phyloP scores from a whole-genome alignment of 2,113 vertebrate species.

The Phoenicopterus ruber region DNA sequence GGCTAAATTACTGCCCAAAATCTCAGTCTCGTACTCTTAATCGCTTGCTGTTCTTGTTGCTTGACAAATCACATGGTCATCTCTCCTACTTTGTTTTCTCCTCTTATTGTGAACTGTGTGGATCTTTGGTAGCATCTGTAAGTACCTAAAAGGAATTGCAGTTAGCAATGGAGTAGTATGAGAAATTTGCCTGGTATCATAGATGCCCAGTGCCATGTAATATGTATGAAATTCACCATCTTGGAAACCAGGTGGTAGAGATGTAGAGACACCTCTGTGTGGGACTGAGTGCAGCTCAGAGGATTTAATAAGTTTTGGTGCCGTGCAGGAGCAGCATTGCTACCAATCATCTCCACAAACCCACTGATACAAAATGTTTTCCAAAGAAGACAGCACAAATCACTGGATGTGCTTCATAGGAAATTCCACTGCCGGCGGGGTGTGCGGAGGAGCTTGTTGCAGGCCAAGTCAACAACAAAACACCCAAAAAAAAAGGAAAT shows the following conservation, averaged over 20 bases:
- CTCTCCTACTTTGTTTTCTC: background rate
- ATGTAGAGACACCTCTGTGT: background rate
- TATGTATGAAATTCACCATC: background rate
- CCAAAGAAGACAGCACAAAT: background rate
- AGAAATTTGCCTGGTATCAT: background rate
- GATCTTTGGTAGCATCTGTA: background rate
- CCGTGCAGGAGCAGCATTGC: accelerated
- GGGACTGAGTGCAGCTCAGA: background rate
- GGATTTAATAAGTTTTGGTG: background rate
- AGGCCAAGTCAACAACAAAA: background rate
- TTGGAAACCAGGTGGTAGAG: background rate
- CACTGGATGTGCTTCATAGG: background rate
- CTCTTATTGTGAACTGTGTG: background rate
- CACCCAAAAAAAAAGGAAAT: background rate
- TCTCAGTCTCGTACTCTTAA: background rate
- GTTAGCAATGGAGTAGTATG: background rate
- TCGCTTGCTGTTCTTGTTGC: background rate
- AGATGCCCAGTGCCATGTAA: background rate
- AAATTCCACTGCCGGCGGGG: background rate
- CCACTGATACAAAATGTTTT: background rate
- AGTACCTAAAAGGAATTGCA: background rate
- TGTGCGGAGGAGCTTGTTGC: background rate
- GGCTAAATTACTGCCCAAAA: background rate
- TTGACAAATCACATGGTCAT: background rate
- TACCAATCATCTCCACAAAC: background rate